Evolutionary conservation across 2,113 vertebrate species (phyloP).

Genomic region (Tilapia sparmanii): DNA sequence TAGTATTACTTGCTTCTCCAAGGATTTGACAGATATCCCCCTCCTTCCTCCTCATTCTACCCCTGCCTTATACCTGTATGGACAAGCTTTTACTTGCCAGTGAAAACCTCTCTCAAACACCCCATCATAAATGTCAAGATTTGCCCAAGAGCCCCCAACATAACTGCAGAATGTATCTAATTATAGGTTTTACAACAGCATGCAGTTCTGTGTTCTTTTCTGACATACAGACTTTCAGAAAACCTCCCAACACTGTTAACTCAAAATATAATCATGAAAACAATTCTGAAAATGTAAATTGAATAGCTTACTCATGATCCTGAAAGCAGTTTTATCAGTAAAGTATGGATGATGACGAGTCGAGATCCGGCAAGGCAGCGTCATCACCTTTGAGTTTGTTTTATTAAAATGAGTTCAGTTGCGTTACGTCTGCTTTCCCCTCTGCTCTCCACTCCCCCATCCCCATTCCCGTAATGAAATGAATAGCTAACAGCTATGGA

Average conservation of each 20-base stretch:
- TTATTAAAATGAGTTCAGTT: constrained; percentile 40
- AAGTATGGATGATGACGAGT: constrained; percentile 1
- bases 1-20: constrained; percentile 14
- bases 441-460: neutral
- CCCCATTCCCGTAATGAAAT: constrained; percentile 1
- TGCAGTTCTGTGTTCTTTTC: constrained; percentile 3
- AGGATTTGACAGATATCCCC: constrained; percentile 21
- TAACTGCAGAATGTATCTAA: constrained; percentile 15
- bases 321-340: constrained; percentile 3
- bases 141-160: neutral
- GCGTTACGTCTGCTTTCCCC: neutral
- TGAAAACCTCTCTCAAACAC: constrained; percentile 5
- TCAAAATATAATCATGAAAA: neutral
- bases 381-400: constrained; percentile 13
- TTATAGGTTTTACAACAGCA: neutral
- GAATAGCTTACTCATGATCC: neutral
- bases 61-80: constrained; percentile 15
- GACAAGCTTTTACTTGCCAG: constrained; percentile 39
- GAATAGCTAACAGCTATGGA: neutral
- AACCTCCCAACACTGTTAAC: neutral
- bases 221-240: neutral
- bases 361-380: neutral
- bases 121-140: constrained; percentile 43
- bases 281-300: neutral
- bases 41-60: neutral